A percentile compares a stretch with the other conserved stretches of the same genome.
Evolutionary conservation across 2,113 vertebrate genomes (phyloP).

Genomic region (Pavo muticus): DNA sequence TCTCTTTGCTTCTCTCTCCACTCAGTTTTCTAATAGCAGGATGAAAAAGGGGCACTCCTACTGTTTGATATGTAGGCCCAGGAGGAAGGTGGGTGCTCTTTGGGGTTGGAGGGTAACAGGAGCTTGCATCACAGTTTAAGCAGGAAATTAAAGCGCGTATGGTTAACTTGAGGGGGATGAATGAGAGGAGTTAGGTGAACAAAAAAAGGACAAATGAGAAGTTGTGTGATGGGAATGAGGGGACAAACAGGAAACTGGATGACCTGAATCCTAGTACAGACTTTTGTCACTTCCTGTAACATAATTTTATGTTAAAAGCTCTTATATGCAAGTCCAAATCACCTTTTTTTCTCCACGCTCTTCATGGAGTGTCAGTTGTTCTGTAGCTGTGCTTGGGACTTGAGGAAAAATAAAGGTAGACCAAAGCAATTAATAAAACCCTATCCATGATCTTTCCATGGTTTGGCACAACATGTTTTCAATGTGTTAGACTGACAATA

Average conservation of each 20-base stretch:
- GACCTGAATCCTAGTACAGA: background rate
- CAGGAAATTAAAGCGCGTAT: background rate
- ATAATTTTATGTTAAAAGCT: background rate
- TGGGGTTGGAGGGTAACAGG: background rate
- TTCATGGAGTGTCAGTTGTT: background rate
- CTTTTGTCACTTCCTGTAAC: background rate
- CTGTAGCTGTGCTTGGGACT: background rate
- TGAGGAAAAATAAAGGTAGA: background rate
- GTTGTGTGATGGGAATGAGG: background rate
- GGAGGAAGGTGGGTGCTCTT: background rate
- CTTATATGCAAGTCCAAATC: background rate
- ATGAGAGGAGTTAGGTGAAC: background rate
- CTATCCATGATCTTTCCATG: background rate
- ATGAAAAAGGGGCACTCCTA: background rate
- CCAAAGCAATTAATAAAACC: background rate
- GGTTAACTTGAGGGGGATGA: background rate
- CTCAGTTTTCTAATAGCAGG: background rate
- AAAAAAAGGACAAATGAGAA: background rate
- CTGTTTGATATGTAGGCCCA: background rate
- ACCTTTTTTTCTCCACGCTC: background rate
- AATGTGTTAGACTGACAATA: background rate
- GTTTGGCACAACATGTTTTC: background rate
- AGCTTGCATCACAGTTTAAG: background rate
- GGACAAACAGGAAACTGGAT: background rate
- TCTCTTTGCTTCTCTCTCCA: background rate